Evolutionary conservation across 2,888 invertebrate species (phyloP), one percentile per base, ranked within the genome.

Genomic region (Torymus tubicola): DNA sequence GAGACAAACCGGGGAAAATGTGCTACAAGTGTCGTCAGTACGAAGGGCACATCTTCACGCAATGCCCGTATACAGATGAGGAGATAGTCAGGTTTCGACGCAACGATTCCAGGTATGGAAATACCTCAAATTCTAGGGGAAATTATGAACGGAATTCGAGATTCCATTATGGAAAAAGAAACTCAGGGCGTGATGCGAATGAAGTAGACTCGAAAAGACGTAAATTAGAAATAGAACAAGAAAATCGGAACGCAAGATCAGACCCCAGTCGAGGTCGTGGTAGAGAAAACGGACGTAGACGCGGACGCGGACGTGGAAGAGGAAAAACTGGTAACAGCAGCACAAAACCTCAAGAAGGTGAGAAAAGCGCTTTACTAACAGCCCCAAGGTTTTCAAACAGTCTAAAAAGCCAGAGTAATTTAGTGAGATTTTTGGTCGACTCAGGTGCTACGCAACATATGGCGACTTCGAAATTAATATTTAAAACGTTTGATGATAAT

Each of bases 371-470:
- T 16, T 58, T 58, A 16, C 16, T 58, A 2, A 58, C 58, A 16
- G 16, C 14, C 16, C 4, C 58, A 5, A 16, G 2, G 4, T 0
- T 1, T 16, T 16, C 16, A 8, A 16, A 1, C 0, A 0, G 3
- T 42, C 1, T 2, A n/a, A n/a, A 1, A 8, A 64, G 0, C 3
- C 0, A 31, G 1, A 31, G 58, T 11, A 31, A 16, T 31, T 14
- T 72, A 21, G 71, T 79, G 16, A 73, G 79, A 65, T 84, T 84
- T 76, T n/a, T 84, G 12, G 84, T 80, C 42, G 80, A 84, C 21
- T 84, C 84, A 21, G 84, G 82, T 4, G 84, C 83, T 12, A 85
- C 83, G 13, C 81, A 83, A 58, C 84, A 84, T 60, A 68, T 84
- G 13, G 80, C 81, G 21, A 85, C 83, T 63, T 79, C 75, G 53